Base-by-base conservation (phyloP, 1,140 invertebrate genomes). In the Apis cerana region DNA sequence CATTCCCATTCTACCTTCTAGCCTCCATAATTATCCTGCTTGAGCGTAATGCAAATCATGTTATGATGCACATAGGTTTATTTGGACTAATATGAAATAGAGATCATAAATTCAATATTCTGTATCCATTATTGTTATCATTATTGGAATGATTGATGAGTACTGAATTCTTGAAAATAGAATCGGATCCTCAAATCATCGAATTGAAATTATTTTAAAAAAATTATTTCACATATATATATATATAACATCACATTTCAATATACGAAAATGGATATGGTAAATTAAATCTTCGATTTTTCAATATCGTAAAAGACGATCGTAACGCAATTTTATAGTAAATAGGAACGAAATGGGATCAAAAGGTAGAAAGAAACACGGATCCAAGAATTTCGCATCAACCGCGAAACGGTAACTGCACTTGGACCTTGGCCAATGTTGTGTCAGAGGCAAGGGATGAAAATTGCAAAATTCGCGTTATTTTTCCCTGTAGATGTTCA, bases 401-500 rank as follows among this genome's bases (percentile, higher is more conserved):
- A 61, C 27, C 33, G 21, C 33, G 54, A 2, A 72, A 7, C 70
- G 27, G 70, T 72, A 59, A 59, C 70, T 58, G 54, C 58, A 3
- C 33, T 59, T 74, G 71, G 56, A 74, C 33, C 9, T 17, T n/a
- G 1, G 71, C 71, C 71, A 61, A 61, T 17, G 27, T 58, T 17
- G 15, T 23, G 71, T 74, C 71, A 74, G 56, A 74, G 13, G 56
- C 56, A 58, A 12, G 17, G 12, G 17, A 19, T 43, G 33, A 12
- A 74, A 74, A 59, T 61, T 48, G 71, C 71, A n/a, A 59, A 72
- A 33, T 58, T 54, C 27, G 54, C 70, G 17, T 72, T 72, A 72
- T 58, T 58, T 71, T 71, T 33, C 5, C 56, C 43, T 59, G n/a
- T 72, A 72, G 70, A 59, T 43, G 21, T 56, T n/a, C 12, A 58